phyloP scores from a whole-genome alignment of 2,797 vertebrate species.

The Pseudocheirus occidentalis region DNA sequence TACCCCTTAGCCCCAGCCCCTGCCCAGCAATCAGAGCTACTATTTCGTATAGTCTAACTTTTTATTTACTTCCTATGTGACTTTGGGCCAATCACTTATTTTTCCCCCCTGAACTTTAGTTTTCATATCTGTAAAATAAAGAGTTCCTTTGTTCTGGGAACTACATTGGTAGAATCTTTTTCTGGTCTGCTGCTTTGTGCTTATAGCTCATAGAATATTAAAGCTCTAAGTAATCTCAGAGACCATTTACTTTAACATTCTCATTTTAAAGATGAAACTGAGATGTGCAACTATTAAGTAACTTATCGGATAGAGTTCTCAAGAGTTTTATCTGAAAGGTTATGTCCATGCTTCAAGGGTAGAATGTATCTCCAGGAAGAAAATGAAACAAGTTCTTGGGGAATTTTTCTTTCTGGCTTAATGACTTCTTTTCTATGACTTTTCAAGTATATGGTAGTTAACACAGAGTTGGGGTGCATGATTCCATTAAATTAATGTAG shows the following conservation, averaged over 20 bases:
- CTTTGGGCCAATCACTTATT: neutral
- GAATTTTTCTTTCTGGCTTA: neutral
- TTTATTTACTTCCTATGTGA: neutral
- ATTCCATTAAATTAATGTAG: constrained; percentile 1
- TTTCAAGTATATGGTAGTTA: constrained; percentile 10
- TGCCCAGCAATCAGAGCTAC: neutral
- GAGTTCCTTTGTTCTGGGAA: neutral
- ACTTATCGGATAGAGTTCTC: neutral
- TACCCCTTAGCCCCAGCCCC: too few species aligned
- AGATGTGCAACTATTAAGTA: neutral
- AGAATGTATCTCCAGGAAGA: constrained; percentile 18
- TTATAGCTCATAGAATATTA: neutral
- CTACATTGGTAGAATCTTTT: neutral
- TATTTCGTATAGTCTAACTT: neutral
- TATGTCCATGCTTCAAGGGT: neutral
- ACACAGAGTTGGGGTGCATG: neutral
- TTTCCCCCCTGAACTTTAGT: neutral
- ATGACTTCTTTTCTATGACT: constrained; percentile 1
- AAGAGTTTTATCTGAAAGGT: neutral
- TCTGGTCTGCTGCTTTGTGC: neutral
- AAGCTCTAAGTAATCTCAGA: neutral
- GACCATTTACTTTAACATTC: neutral
- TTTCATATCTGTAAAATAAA: neutral
- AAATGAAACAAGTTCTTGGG: neutral
- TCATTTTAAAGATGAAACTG: neutral